Percentiles rank a stretch among this genome's conserved stretches.
phyloP scores from a whole-genome alignment of 2,113 vertebrate species.

The Rhodinocichla rosea region DNA sequence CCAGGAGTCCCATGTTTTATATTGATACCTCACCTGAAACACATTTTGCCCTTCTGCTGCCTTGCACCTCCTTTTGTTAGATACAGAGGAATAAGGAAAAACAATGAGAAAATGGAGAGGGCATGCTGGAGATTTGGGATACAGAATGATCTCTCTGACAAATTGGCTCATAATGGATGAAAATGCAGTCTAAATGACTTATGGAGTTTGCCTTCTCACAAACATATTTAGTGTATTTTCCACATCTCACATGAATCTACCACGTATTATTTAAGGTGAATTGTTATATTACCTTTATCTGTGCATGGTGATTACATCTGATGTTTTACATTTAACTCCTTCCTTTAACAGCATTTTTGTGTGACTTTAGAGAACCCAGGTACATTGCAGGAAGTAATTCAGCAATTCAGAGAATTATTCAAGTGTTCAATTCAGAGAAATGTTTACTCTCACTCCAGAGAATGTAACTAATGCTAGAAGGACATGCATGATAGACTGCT shows the following conservation, averaged over 20 bases:
- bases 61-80: neutral
- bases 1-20: neutral
- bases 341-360: neutral
- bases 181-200: neutral
- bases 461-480: neutral
- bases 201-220: neutral
- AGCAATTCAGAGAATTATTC: neutral
- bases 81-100: neutral
- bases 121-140: neutral
- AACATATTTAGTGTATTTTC: neutral
- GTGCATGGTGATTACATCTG: neutral
- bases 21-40: neutral
- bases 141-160: neutral
- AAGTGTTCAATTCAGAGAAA: neutral
- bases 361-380: neutral
- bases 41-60: neutral
- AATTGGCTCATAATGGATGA: neutral
- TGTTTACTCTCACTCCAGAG: neutral
- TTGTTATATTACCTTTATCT: neutral
- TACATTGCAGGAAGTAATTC: neutral
- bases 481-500: rapidly evolving
- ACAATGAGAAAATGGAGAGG: neutral
- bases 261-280: neutral
- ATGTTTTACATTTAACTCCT: neutral
- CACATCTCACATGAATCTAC: neutral